Evolutionary conservation across 2,797 vertebrate genomes (phyloP), one percentile per base, ranked within the genome.

Genomic region (Rousettus madagascariensis): DNA sequence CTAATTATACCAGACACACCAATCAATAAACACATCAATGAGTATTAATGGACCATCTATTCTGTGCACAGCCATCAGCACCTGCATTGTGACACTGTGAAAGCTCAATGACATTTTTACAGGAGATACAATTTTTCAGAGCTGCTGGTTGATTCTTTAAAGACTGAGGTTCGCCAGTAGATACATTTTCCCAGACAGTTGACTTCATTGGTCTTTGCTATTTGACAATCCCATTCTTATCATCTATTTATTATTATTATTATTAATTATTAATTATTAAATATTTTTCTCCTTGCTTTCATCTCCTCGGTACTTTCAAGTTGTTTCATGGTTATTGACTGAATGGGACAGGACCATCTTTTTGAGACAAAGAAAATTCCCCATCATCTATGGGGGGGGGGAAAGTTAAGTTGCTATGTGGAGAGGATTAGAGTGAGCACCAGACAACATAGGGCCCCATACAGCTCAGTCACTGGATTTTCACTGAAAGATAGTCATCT

Each of bases 21-120:
- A 66, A 95, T 95, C 95, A 41, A 91, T 96, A 96, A 96, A 33
- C 24, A 79, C 90, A 74, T 85, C 93, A 57, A 2, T 65, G 93
- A 72, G 66, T 78, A 94, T 91, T 85, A 89, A 94, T n/a, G 75
- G 93, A 65, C 89, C 71, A 71, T 95, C 83, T 79, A 59, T 94
- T 83, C 78, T 86, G 41, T 43, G 43, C 55, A 46, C 61, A 53
- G 72, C 30, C 80, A 59, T 74, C 0, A 1, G 61, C 82, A 97
- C 65, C 36, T 79, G 68, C 28, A 15, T 30, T 71, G 36, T 91
- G 91, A 89, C 92, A 55, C 41, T 22, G 26, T 69, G 69, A 74
- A 86, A 77, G 69, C 69, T 91, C 3, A 69, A 3, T 63, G 90
- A 95, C 63, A 71, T 71, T 92, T 96, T 96, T 82, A 95, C 1